Conservation (phyloP, 2,113 vertebrate genomes). For the Rallus limicola region DNA sequence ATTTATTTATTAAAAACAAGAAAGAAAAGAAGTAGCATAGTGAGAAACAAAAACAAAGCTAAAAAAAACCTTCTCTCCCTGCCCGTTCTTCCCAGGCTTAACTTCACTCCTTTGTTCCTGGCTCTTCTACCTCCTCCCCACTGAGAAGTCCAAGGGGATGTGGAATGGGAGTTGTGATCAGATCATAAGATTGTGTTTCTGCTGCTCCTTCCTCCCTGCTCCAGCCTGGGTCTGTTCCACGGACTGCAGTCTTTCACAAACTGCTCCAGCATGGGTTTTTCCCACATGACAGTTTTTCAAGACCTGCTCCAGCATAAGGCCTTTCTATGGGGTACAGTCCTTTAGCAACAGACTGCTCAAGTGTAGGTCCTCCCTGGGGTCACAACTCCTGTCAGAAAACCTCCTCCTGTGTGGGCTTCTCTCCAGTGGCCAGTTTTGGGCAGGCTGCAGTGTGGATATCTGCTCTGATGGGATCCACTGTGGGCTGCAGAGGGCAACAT, state of each 20-base stretch:
- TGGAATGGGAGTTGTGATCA: not conserved
- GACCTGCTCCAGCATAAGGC: not conserved
- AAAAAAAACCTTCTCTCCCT: not conserved
- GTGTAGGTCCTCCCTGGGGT: not conserved
- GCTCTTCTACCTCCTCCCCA: not conserved
- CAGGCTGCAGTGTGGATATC: not conserved
- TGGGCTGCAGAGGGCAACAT: not conserved
- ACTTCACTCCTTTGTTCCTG: not conserved
- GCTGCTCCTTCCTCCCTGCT: not conserved
- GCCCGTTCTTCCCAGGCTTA: not conserved
- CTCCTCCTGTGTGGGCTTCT: not conserved
- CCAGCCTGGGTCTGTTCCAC: not conserved
- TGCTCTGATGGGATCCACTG: not conserved
- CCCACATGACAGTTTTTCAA: not conserved
- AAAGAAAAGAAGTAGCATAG: not conserved
- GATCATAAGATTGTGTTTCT: not conserved
- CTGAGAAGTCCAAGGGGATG: not conserved
- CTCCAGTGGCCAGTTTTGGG: not conserved
- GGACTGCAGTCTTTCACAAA: not conserved
- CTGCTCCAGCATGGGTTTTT: not conserved
- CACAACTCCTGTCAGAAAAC: not conserved
- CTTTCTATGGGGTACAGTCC: not conserved
- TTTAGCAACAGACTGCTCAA: not conserved
- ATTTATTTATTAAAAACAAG: not conserved
- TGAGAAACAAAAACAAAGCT: not conserved